These are phyloP conservation scores for Drosophila peninsularis DNA, from an alignment of 2,888 invertebrate species.

Conservation along the genomic window DNA sequence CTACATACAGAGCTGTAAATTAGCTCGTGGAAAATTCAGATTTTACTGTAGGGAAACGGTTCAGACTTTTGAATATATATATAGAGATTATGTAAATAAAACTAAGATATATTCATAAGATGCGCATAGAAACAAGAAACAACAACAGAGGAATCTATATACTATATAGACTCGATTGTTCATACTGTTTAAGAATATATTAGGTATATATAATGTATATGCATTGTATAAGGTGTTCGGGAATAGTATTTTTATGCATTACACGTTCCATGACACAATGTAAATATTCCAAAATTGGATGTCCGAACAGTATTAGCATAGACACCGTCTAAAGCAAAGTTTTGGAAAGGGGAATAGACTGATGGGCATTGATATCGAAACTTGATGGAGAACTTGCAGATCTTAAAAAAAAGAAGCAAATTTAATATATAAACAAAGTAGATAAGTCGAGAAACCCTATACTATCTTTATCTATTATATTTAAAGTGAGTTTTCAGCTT, in stretches of 20 bases:
- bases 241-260: not conserved
- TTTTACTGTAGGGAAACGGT: no score
- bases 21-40: no score
- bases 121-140: no score
- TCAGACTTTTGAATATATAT: no score
- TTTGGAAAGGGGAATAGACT: not conserved
- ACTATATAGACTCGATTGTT: not conserved
- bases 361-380: not conserved
- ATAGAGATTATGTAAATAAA: no score
- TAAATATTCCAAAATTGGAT: not conserved
- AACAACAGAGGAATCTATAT: not conserved
- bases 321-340: not conserved
- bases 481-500: no score
- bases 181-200: not conserved
- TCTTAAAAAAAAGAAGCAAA: not conserved
- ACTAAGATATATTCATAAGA: no score
- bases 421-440: no score
- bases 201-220: not conserved
- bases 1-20: no score
- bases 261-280: constrained; percentile 5
- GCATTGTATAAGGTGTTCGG: not conserved
- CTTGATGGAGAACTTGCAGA: not conserved
- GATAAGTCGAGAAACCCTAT: no score
- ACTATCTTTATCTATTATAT: no score
- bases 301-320: not conserved